Conservation (phyloP, 2,113 vertebrate genomes). For the Eptatretus burgeri region DNA sequence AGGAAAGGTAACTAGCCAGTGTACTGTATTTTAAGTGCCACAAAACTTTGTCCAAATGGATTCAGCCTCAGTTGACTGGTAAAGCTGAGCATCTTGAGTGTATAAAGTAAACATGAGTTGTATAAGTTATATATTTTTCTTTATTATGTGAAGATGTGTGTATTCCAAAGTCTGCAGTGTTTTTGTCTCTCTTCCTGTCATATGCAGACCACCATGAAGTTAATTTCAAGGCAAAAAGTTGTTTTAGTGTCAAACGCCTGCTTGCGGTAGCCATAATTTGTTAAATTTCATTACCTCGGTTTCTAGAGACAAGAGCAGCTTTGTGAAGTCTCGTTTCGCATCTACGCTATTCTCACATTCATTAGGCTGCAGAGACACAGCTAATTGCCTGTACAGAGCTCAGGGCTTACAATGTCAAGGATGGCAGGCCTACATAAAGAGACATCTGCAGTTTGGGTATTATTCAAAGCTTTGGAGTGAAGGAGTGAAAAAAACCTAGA, state of each 20-base stretch:
- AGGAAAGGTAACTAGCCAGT: too few relatives aligned
- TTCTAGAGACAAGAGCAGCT: constrained; percentile 1
- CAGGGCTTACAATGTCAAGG: not conserved
- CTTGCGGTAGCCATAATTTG: not conserved
- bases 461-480: not conserved
- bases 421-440: not conserved
- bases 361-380: not conserved
- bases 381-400: constrained; percentile 6
- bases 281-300: constrained; percentile 5
- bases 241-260: not conserved
- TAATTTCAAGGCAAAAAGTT: too few relatives aligned
- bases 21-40: too few relatives aligned
- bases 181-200: too few relatives aligned
- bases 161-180: too few relatives aligned
- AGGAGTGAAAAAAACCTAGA: not conserved
- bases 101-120: too few relatives aligned
- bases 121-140: too few relatives aligned
- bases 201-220: too few relatives aligned
- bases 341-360: constrained; percentile 3
- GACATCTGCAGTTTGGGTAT: not conserved
- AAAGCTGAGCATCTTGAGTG: too few relatives aligned
- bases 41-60: too few relatives aligned
- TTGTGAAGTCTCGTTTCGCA: constrained; percentile 5
- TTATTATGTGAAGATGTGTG: too few relatives aligned
- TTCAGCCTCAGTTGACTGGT: too few relatives aligned